Evolutionary conservation across 1,140 invertebrate species (phyloP), one percentile per base, ranked within the genome.

Genomic region (Lasioglossum baleicum): DNA sequence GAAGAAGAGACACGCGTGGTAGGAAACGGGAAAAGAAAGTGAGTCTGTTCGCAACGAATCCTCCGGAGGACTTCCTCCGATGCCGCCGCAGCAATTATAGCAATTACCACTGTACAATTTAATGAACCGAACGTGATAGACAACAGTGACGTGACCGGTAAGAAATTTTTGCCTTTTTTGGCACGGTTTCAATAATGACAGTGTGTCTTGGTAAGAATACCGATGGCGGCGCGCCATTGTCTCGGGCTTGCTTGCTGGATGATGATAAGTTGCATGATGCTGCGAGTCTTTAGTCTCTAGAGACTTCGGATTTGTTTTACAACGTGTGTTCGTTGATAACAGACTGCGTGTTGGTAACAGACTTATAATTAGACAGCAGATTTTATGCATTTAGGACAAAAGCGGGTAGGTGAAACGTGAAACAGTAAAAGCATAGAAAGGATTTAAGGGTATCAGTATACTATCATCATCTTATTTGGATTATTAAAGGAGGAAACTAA

Each of bases 21-120:
- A 56, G 31, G 35, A 75, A 48, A 70, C 40, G 64, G 40, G 81
- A 70, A 53, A 80, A 74, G 61, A 71, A 56, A 60, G 78, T 75
- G 64, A 65, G 22, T 20, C 63, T 44, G 51, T 10, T 44, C 48
- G n/a, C 5, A n/a, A n/a, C 26, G 44, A 48, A 48, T 15, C 51
- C 51, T 53, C 51, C 44, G 44, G 31, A n/a, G 58, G 51, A 69
- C 42, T 76, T 70, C 53, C 65, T 51, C 44, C 53, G 42, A 31
- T 20, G 10, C 44, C 22, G 35, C 8, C 44, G 8, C 7, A 15
- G n/a, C 7, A 8, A 70, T 76, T 68, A 63, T 60, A 42, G 42
- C 20, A 26, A 44, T 74, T 65, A 53, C 48, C 72, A 0, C 11
- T 0, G 2, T 42, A 11, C 20, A 70, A 60, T 63, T 76, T 31